Base-by-base conservation (phyloP, 2,888 invertebrate species). In the Morpho helenor region DNA sequence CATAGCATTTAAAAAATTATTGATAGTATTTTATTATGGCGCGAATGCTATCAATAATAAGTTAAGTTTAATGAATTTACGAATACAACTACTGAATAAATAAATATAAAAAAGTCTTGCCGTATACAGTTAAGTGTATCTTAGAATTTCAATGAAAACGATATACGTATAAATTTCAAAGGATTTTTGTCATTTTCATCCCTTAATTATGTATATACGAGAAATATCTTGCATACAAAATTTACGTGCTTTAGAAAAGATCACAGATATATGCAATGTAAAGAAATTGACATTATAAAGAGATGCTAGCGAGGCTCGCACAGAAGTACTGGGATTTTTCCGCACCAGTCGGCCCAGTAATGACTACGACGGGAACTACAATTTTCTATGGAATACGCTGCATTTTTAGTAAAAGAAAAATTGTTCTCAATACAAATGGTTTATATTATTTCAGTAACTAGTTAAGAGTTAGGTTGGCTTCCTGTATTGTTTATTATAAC, bases 311-410 rank as follows among this genome's bases (percentile, higher is more conserved):
- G 22, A 22, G 8, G 9, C 40, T 40, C 53, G 22, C 9, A 9
- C 9, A 49, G 52, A 23, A 46, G 52, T 40, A 16, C 40, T 46
- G 46, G 8, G 47, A 53, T 46, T 46, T 50, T 53, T 53, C 53
- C 53, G 22, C 41, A 7, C 47, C 53, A 41, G 40, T 46, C 46
- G 46, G 7, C 40, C 40, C 53, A 41, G 52, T 53, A 53, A 53
- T 53, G 46, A 53, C 47, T 53, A 40, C 47, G 41, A 41, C 40
- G 47, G 46, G n/a, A 53, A 47, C 53, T 46, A 47, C 53, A 53
- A 53, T 47, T 53, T 53, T 53, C 53, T 53, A 23, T 47, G 47
- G 53, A 47, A 47, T 47, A 53, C 53, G 53, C 23, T 53, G 47
- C 53, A 47, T 47, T 47, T 53, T 53, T 44, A 22, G 31, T 51